Evolutionary conservation across 64 coral and sea anemone genomes (phyloP), one percentile per base, ranked within the genome.

Genomic region (Pocillopora verrucosa): DNA sequence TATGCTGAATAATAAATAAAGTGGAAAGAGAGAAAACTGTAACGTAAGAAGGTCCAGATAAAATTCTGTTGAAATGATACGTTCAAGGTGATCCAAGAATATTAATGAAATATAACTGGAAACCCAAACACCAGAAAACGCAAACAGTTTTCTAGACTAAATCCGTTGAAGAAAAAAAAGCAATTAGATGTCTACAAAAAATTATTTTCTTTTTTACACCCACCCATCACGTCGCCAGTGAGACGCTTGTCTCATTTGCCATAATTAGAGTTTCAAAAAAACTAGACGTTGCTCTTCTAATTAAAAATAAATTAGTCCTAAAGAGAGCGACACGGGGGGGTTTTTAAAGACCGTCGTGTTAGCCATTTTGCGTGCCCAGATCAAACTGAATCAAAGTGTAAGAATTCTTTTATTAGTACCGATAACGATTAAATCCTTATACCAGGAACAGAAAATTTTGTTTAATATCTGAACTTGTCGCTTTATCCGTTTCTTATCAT

Each of bases 241-340:
- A 85, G 82, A 85, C 82, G 82, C 82, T 85, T 45, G 64, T 16
- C 61, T 85, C 37, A 85, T 85, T 85, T 85, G 37, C 72, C 82
- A 45, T 85, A 85, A 85, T 85, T 85, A 85, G 38, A 85, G 65
- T 56, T 85, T 25, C 41, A 72, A 79, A 84, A 51, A 72, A 85
- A 45, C 80, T 72, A 72, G 22, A 85, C 82, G 82, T 85, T 85
- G 51, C 82, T 72, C 19, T 85, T 65, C 63, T 85, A 85, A 85
- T 85, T 85, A 85, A 85, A 85, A 85, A 58, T 85, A 65, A 72
- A 85, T 85, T 65, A 85, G 56, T 38, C 63, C 70, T 24, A 57
- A 67, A 57, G 64, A 37, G 56, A 85, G 62, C 9, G 51, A 72
- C 82, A 85, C 64, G 22, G 75, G 38, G 30, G 20, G 41, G 20